A percentile compares a stretch with the other conserved stretches of the same genome.
These are phyloP conservation scores for Ptyas mucosa DNA, from an alignment of 2,113 vertebrate species.

Conservation along the genomic window DNA sequence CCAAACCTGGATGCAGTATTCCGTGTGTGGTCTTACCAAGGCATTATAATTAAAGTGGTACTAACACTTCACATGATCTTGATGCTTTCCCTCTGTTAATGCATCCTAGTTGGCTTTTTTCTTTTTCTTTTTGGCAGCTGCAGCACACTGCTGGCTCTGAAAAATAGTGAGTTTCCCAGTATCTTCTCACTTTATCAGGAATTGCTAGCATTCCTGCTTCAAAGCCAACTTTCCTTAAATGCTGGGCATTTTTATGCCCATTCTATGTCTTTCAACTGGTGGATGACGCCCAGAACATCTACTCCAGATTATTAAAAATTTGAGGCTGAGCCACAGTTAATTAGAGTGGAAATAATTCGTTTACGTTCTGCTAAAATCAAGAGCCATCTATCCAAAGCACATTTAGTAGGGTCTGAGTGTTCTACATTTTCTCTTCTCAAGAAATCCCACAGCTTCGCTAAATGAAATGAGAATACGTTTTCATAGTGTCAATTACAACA, in stretches of 20 bases:
- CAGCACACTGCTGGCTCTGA: neutral
- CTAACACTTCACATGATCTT: no score
- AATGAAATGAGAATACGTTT: neutral
- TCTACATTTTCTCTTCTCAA: neutral
- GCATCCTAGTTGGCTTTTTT: no score
- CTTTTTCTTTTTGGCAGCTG: neutral
- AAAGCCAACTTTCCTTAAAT: neutral
- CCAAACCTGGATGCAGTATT: no score
- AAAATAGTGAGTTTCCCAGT: neutral
- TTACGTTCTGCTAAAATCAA: neutral
- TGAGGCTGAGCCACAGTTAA: neutral
- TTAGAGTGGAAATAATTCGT: neutral
- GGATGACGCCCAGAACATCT: neutral
- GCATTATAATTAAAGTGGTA: no score
- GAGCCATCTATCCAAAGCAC: neutral
- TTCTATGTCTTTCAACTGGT: neutral
- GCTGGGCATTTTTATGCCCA: neutral
- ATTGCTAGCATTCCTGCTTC: neutral
- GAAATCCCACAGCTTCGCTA: neutral
- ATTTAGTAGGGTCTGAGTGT: neutral
- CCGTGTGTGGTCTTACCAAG: no score
- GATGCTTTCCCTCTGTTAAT: no score
- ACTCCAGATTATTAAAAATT: neutral
- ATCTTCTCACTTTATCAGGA: neutral
- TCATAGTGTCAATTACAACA: conserved; percentile 6